Base-by-base conservation (phyloP, 2,113 vertebrate genomes). In the Lepus timidus region DNA sequence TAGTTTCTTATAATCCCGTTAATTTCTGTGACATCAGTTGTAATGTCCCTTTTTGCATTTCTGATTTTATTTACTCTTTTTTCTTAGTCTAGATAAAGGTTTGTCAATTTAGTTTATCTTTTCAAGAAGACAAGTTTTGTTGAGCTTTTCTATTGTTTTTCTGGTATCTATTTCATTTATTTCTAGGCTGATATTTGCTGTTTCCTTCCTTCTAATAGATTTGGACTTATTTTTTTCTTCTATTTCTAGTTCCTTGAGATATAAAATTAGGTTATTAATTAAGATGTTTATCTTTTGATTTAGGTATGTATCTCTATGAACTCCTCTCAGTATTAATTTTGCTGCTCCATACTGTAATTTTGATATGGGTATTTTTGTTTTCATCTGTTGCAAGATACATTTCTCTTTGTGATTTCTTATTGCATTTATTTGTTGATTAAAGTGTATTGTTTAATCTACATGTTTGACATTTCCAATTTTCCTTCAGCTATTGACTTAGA, bases 391-490 rank as follows among this genome's bases (percentile, higher is more conserved):
- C 4, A 82, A 90, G 16, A 52, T 52, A 68, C 39, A 68, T 68
- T 74, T 88, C 31, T 58, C 29, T 20, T 22, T 49, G 73, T 52
- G 16, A 55, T 65, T 88, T 55, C 16, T 81, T 74, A 25, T 74
- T 55, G 88, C 6, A n/a, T 8, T 6, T 88, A 27, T 33, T 78
- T 19, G 36, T 20, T 71, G 9, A 49, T 79, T 3, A 86, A 64
- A 87, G 19, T 58, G 3, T 44, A 14, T 67, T 88, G 9, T 65
- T 12, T 51, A 65, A 44, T 44, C 14, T 4, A 70, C 9, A 58
- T 92, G 58, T 39, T 78, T 70, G 36, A 79, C 27, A 49, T 85
- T 78, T 70, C 31, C 74, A 92, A 71, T 62, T 79, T 79, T 55
- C 31, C 22, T 70, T 92, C 51, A 62, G 31, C 31, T 81, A 7